These are phyloP conservation scores for Agrotis segetum DNA, from an alignment of 2,888 invertebrate species.

Conservation along the genomic window DNA sequence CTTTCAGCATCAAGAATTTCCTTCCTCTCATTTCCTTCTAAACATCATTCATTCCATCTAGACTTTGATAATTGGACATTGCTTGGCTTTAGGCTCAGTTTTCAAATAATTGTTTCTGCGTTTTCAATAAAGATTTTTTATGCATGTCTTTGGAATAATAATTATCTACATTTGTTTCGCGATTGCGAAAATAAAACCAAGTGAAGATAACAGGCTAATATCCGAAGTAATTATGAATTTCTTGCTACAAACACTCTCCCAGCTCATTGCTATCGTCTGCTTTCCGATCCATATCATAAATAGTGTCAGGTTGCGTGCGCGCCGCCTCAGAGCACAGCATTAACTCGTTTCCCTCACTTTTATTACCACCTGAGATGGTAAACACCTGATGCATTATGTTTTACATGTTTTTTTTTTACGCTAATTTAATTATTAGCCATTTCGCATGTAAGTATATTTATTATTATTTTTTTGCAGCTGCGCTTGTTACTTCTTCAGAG, in stretches of 20 bases:
- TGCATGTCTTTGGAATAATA: not conserved
- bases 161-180: not conserved
- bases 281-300: constrained; percentile 45
- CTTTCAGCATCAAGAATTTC: not conserved
- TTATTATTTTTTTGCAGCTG: constrained; percentile 28
- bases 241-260: constrained; percentile 19
- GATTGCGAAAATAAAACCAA: not conserved
- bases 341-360: constrained; percentile 48
- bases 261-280: constrained; percentile 15
- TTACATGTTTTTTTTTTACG: constrained; percentile 24
- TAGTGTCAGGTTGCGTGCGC: constrained; percentile 46
- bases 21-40: not conserved
- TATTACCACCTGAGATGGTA: constrained; percentile 20
- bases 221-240: not conserved
- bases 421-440: constrained; percentile 15
- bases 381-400: constrained; percentile 34
- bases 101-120: not conserved
- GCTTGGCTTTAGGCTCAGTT: not conserved
- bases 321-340: constrained; percentile 35
- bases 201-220: not conserved
- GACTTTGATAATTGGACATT: not conserved
- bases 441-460: not conserved
- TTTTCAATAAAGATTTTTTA: too few species aligned
- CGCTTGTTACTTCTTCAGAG: constrained; percentile 22
- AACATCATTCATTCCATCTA: not conserved